These are phyloP conservation scores for Neoniphon sammara DNA, from an alignment of 2,797 vertebrate species.

Conservation along the genomic window DNA sequence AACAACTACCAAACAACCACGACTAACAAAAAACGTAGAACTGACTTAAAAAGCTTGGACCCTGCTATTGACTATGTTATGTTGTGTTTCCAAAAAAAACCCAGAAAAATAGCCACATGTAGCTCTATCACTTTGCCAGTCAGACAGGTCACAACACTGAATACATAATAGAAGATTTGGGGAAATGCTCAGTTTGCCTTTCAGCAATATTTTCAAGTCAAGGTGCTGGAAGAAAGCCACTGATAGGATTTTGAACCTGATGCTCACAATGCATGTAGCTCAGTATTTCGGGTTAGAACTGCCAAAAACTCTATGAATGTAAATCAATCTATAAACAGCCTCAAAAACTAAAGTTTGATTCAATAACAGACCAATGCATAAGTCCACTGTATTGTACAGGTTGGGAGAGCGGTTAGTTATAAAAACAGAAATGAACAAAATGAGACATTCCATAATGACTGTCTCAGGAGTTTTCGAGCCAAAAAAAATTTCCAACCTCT, in stretches of 20 bases:
- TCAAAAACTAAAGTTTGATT: background rate
- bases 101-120: slow-evolving; percentile 10
- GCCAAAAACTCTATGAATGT: slow-evolving; percentile 10
- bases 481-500: slow-evolving; percentile 1
- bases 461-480: slow-evolving; percentile 4
- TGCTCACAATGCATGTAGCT: slow-evolving; percentile 49
- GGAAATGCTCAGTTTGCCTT: slow-evolving; percentile 53
- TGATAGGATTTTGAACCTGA: slow-evolving; percentile 44
- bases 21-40: too few species aligned
- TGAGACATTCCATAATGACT: slow-evolving; percentile 20
- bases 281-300: slow-evolving; percentile 42
- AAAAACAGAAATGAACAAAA: slow-evolving; percentile 35
- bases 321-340: slow-evolving; percentile 19
- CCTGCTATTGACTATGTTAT: background rate
- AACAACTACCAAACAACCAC: too few species aligned
- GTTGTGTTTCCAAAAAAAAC: background rate
- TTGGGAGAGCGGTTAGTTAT: background rate
- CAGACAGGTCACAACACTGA: slow-evolving; percentile 41
- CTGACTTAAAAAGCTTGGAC: background rate
- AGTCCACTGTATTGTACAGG: slow-evolving; percentile 15
- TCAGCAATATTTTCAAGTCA: slow-evolving; percentile 38
- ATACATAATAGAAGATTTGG: slow-evolving; percentile 46
- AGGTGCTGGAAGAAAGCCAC: slow-evolving; percentile 30
- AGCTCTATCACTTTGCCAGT: slow-evolving; percentile 22
- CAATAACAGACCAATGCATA: slow-evolving; percentile 11